Base-by-base conservation (phyloP, 2,888 invertebrate species). In the Electrophaes corylata region DNA sequence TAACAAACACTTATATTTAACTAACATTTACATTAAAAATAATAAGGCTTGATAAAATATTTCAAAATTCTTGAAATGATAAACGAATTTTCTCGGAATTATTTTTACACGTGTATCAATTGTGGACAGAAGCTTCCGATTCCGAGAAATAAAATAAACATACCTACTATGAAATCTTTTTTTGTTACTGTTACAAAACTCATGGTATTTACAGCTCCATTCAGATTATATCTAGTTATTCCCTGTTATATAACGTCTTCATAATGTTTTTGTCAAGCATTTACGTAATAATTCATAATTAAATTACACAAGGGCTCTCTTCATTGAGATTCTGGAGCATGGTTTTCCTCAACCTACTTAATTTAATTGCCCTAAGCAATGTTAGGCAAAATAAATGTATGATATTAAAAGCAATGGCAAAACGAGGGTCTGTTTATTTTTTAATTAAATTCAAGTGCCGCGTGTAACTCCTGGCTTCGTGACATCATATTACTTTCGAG, bases 261-360 rank as follows among this genome's bases (percentile, higher is more conserved):
- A 20, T 8, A 16, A 48, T 31, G 26, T 46, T 40, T 57, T 51
- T 43, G 45, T 47, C 14, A 35, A 41, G 41, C 35, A 41, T 41
- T 19, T 31, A 37, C 18, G 37, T 51, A 33, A 44, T 39, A 37
- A 46, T 19, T 44, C 35, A 49, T 54, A 54, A 53, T 45, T 59
- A 41, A 11, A 50, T 54, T 45, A 54, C 35, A 19, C 35, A 35
- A 46, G 29, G 26, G 5, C 43, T 41, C 14, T 53, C 39, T 39
- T 41, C 19, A 31, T 23, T 50, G 6, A 20, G 12, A 44, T 45
- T 39, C 39, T 53, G 47, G 40, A 45, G 33, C 49, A 45, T 49
- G 58, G 29, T 55, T 59, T 59, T 55, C 47, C 46, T 59, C 46
- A 51, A 46, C 26, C 45, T 40, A 23, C 47, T 51, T 50, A 50